A percentile compares a stretch with the other conserved stretches of the same genome.
phyloP scores from a whole-genome alignment of 2,797 vertebrate genomes.

The Halcyon badia region DNA sequence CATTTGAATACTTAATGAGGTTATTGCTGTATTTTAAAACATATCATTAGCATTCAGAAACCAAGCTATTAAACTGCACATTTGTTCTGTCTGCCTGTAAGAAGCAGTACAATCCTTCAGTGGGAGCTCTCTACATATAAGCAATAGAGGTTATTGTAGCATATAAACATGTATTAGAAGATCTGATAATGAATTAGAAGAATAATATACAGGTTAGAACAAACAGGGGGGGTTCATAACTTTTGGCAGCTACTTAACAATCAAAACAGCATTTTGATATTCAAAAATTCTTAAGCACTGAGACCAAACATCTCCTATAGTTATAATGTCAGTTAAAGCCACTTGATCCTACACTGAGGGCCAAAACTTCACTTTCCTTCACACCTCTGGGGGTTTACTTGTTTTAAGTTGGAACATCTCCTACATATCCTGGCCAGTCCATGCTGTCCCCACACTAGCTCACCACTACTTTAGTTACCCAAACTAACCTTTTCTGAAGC shows the following conservation, averaged over 20 bases:
- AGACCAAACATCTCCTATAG: background rate
- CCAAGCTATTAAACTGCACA: accelerated
- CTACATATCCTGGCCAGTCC: background rate
- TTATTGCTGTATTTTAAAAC: background rate
- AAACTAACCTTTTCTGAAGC: background rate
- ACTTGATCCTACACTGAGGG: background rate
- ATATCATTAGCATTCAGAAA: background rate
- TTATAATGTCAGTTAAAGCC: background rate
- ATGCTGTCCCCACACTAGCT: background rate
- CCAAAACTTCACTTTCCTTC: background rate
- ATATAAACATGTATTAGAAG: background rate
- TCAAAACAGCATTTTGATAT: background rate
- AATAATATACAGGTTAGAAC: background rate
- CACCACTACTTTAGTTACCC: background rate
- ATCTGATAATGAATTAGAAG: background rate
- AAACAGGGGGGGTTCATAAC: background rate
- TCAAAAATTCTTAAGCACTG: background rate
- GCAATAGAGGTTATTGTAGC: background rate
- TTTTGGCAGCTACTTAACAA: background rate
- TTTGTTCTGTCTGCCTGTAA: background rate
- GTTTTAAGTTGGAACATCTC: background rate
- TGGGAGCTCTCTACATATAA: background rate
- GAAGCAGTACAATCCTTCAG: background rate
- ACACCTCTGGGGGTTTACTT: background rate
- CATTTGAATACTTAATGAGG: background rate